Evolutionary conservation across 1,140 invertebrate genomes (phyloP).

Genomic region (Rhizoglyphus robini): DNA sequence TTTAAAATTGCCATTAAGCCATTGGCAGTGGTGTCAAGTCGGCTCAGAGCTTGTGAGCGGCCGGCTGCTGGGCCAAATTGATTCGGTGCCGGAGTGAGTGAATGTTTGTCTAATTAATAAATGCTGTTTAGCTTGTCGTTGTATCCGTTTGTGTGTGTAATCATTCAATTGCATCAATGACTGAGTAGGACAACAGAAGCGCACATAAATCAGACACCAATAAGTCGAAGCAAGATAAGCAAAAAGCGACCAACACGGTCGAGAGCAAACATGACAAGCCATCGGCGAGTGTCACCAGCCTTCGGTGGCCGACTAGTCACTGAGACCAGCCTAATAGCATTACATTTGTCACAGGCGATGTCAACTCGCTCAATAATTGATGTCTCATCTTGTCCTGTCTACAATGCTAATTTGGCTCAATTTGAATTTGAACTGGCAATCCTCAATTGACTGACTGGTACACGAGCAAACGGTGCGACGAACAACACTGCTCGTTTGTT

Average conservation of each 20-base stretch:
- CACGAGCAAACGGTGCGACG: too few species aligned
- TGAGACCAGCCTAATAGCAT: neutral
- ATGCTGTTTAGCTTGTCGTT: conserved; percentile 9
- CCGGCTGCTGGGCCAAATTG: neutral
- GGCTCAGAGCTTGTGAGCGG: neutral
- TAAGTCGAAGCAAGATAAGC: neutral
- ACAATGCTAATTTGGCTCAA: neutral
- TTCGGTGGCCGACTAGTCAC: neutral
- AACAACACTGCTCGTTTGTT: too few species aligned
- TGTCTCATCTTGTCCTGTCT: neutral
- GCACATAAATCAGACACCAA: neutral
- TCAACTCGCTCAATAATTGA: neutral
- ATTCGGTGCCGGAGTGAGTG: neutral
- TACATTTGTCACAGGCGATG: neutral
- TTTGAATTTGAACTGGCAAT: too few species aligned
- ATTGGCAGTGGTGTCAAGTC: neutral
- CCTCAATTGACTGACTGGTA: too few species aligned
- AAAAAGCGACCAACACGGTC: neutral
- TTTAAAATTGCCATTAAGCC: conserved; percentile 9
- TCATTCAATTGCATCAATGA: neutral
- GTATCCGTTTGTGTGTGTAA: neutral
- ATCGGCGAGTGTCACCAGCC: too few species aligned
- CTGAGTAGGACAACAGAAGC: neutral
- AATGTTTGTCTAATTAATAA: conserved; percentile 15
- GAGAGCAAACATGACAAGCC: neutral